Evolutionary conservation across 2,888 invertebrate species (phyloP).

Genomic region (Hylaea fasciaria): DNA sequence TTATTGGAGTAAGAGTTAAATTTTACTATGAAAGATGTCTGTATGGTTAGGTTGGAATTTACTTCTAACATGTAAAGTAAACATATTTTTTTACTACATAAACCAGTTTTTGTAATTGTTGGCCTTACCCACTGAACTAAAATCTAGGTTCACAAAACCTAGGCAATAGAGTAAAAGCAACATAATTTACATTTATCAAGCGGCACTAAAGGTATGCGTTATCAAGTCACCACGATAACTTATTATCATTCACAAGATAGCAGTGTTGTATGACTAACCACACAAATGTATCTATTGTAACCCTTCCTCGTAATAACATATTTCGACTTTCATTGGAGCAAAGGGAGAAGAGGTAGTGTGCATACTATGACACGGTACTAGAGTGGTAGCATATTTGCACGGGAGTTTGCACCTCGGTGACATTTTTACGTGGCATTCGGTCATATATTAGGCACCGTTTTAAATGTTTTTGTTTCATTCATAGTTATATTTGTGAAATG

Average conservation of each 20-base stretch:
- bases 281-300: slow-evolving; percentile 15
- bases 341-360: neutral
- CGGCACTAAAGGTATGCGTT: slow-evolving; percentile 46
- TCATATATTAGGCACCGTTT: slow-evolving; percentile 33
- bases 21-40: no score
- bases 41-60: neutral
- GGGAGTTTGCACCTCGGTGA: slow-evolving; percentile 10
- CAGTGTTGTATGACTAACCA: slow-evolving; percentile 35
- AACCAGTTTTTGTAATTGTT: neutral
- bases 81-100: neutral
- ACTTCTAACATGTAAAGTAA: no score
- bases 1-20: neutral
- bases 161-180: slow-evolving; percentile 36
- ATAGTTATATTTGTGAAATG: neutral
- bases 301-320: slow-evolving; percentile 22
- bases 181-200: slow-evolving; percentile 63
- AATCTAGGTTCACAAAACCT: neutral
- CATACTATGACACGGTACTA: slow-evolving; percentile 17
- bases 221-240: slow-evolving; percentile 67
- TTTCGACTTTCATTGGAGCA: neutral
- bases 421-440: slow-evolving; percentile 36
- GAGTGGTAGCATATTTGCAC: slow-evolving; percentile 11
- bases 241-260: slow-evolving; percentile 65
- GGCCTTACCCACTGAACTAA: neutral
- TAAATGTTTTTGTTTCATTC: slow-evolving; percentile 10